Percentiles rank a stretch among this genome's conserved stretches.
These are phyloP conservation scores for Luperina nickerlii DNA, from an alignment of 2,888 invertebrate species.

Conservation along the genomic window DNA sequence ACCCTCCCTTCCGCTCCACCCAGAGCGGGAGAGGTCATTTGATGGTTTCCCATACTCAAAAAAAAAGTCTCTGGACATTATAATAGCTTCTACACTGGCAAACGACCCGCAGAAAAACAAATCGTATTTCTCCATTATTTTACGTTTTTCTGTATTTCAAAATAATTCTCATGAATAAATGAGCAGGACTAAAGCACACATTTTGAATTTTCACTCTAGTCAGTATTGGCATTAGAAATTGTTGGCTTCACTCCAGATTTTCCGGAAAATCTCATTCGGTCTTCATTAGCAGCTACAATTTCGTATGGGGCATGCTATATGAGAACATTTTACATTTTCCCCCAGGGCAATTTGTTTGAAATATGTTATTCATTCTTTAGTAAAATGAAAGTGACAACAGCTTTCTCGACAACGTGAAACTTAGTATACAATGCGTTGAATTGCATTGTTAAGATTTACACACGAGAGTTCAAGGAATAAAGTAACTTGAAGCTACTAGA, in stretches of 20 bases:
- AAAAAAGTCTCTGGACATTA: no score
- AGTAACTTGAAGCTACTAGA: conserved; percentile 9
- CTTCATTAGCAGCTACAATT: conserved; percentile 61
- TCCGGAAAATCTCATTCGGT: conserved; percentile 57
- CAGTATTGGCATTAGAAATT: conserved; percentile 55
- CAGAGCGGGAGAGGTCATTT: no score
- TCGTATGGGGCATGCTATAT: conserved; percentile 37
- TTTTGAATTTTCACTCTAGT: conserved; percentile 47
- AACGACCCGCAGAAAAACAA: background rate
- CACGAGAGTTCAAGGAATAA: conserved; percentile 12
- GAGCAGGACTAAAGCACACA: conserved; percentile 22
- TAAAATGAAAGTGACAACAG: conserved; percentile 39
- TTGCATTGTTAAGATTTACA: conserved; percentile 39
- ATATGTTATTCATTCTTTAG: conserved; percentile 55
- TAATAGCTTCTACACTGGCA: background rate
- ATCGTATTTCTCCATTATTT: background rate
- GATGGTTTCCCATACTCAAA: no score
- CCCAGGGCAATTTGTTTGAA: conserved; percentile 29
- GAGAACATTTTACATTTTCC: conserved; percentile 41
- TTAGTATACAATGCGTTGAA: conserved; percentile 24
- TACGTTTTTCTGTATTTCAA: conserved; percentile 3
- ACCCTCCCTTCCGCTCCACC: no score
- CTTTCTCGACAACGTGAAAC: conserved; percentile 33
- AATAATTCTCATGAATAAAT: conserved; percentile 21
- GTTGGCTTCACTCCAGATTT: conserved; percentile 63